Evolutionary conservation across 2,888 invertebrate genomes (phyloP), one percentile per base, ranked within the genome.

Genomic region (Napeogenes sylphis): DNA sequence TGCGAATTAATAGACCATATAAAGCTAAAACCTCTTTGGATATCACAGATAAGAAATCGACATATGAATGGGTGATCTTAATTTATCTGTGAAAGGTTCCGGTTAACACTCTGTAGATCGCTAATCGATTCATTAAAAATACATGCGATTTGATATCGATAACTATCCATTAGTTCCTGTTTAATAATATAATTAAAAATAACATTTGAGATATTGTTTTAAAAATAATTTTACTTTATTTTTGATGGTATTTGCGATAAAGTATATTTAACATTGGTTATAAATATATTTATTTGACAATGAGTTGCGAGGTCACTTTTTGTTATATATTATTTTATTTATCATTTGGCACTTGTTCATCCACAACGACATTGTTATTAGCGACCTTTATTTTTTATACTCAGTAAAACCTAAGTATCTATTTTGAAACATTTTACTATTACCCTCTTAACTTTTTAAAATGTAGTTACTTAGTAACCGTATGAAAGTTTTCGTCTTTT

Each of bases 11-110:
- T 86, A 84, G 84, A 83, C 78, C 82, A 79, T 82, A 82, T 80
- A 81, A 76, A 68, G 67, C 58, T 65, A 63, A 69, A 71, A 70
- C 68, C 71, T 70, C 70, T 67, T 66, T 64, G 61, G 85, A 83
- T 83, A 75, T 64, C 47, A 73, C 74, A 83, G 85, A 85, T 87
- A 87, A 85, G 82, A 78, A 77, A 75, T 77, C 77, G 86, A 87
- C 87, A 73, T 80, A 82, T 90, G 87, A 89, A 90, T 89, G 82
- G 89, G 83, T 86, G 87, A 84, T 88, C 85, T 87, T 88, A 87
- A 89, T 86, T 87, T 86, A 87, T 83, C 81, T 80, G 79, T 80
- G 83, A 83, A 79, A 81, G 82, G 82, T 84, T 83, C 83, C 84
- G 84, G 81, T 81, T 83, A 83, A 83, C 83, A 84, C 82, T 82